Base-by-base conservation (phyloP, 37 sponge, comb jelly and placozoan genomes). In the Oscarella lobularis region DNA sequence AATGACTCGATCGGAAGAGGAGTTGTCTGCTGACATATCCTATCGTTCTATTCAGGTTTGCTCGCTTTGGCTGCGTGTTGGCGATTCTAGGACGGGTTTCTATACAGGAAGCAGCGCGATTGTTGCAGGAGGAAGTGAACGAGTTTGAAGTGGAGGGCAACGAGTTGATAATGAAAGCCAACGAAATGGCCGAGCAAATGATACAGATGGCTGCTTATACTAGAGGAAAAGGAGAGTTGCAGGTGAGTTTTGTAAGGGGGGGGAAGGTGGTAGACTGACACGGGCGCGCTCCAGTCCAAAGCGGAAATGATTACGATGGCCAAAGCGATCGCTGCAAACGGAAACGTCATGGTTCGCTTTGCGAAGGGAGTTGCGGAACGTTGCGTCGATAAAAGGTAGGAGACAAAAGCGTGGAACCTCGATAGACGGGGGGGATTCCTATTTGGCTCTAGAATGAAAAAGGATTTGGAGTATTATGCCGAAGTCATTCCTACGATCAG, bases 401-500 rank as follows among this genome's bases (percentile, higher is more conserved):
- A 38, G 3, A 76, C 2, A 72, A 88, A n/a, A n/a, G n/a, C n/a
- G n/a, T n/a, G n/a, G n/a, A n/a, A n/a, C n/a, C n/a, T n/a, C n/a
- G n/a, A n/a, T 1, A 2, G 36, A 38, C 30, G 65, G n/a, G 68
- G 3, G 2, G 39, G 36, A 3, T 4, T 68, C 30, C 31, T 69
- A 0, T 40, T 30, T n/a, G n/a, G 60, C 32, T 77, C 3, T 33
- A 87, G 83, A 35, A 88, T 80, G 80, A 75, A 76, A 66, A 75
- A 74, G 1, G 82, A 86, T 74, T 82, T 93, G 38, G 67, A 79
- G 30, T 40, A 79, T 67, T 84, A 80, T 80, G 94, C 90, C 14
- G 94, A 89, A 73, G 81, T 87, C 81, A 89, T 93, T 29, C 94
- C 94, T 40, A 93, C 94, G 27, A 78, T 86, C 35, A 89, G 82